Evolutionary conservation across 2,113 vertebrate genomes (phyloP).

Genomic region (Myotis yumanensis): DNA sequence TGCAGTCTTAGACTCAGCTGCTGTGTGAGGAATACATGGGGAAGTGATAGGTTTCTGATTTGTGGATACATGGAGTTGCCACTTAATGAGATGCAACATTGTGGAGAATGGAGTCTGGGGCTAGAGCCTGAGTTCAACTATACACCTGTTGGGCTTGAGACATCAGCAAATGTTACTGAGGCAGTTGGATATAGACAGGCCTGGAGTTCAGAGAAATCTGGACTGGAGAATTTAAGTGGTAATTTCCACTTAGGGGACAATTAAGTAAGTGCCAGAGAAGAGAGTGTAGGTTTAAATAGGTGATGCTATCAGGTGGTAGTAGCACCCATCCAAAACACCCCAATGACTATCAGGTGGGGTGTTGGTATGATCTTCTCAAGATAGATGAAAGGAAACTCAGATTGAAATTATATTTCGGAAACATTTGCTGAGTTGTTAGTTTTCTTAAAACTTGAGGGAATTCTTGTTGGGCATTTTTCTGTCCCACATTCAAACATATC

Average conservation of each 20-base stretch:
- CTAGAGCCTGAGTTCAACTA: not conserved
- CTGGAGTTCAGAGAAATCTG: not conserved
- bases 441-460: not conserved
- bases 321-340: not conserved
- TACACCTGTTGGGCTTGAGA: not conserved
- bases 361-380: not conserved
- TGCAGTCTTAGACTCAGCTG: not conserved
- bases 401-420: not conserved
- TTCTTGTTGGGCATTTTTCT: not conserved
- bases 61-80: not conserved
- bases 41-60: not conserved
- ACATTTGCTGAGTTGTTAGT: not conserved
- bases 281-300: not conserved
- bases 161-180: not conserved
- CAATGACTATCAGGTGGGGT: too few relatives aligned
- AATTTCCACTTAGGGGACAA: not conserved
- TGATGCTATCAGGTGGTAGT: not conserved
- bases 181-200: not conserved
- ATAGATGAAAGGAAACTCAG: not conserved
- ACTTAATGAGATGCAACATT: accelerated
- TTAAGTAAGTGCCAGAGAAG: not conserved
- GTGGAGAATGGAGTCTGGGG: not conserved
- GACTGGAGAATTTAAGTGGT: not conserved
- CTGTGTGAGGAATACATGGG: not conserved
- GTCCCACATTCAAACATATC: not conserved